Base-by-base conservation (phyloP, 2,113 vertebrate species). In the Poicephalus gulielmi region DNA sequence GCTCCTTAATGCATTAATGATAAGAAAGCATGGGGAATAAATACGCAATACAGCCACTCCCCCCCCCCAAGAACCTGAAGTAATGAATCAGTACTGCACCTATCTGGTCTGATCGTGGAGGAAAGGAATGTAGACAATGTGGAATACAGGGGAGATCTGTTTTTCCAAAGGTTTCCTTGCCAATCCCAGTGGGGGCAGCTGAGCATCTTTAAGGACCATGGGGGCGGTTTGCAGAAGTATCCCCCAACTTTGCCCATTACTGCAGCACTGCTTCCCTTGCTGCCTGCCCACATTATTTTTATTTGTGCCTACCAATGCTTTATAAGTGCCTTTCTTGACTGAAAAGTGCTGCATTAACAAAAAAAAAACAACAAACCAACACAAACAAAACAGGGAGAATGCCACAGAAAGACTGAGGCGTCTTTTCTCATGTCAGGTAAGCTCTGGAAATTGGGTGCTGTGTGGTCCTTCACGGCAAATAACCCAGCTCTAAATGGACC, bases 1-100 rank as follows among this genome's bases (percentile, higher is more conserved):
- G 97, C 97, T 98, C 79, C 97, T 97, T 97, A 98, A 97, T 97
- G 95, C 95, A 98, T 97, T 97, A 97, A 95, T 95, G 97, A 97
- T 97, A 98, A 96, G 96, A 94, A 60, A 90, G 93, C 88, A 82
- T 4, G 31, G 92, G 74, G 96, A 97, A 97, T 98, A 95, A 97
- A 97, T 98, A 95, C 5, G 37, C 93, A 92, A 95, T 64, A 64
- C 73, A 62, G 82, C 46, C 17, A 0, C 17, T 17, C 5, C n/a
- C 33, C 50, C 50, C 53, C 46, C 49, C 49, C 49, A 50, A 28
- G 84, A 70, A 76, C 94, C 91, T 70, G 52, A 85, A 79, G 69
- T 71, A 79, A 79, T 78, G 88, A 95, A 97, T 98, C 97, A 84
- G 97, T 98, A 97, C 86, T 89, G 94, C 2, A 19, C 92, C 96